These are phyloP conservation scores for Acronicta leporina DNA, from an alignment of 2,888 invertebrate species.

Conservation along the genomic window DNA sequence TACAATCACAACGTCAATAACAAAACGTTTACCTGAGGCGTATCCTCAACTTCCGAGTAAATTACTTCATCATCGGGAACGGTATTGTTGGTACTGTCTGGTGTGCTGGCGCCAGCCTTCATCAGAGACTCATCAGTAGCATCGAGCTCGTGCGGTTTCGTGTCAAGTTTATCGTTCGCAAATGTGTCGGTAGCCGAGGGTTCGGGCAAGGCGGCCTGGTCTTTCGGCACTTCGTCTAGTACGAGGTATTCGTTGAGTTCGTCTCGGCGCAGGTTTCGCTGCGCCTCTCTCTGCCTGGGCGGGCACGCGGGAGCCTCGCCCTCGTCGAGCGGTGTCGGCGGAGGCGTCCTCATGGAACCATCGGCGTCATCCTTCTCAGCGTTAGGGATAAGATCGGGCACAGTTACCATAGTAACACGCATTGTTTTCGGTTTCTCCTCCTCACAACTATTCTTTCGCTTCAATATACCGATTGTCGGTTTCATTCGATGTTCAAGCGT, in stretches of 20 bases:
- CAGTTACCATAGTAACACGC: constrained; percentile 57
- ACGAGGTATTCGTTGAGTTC: constrained; percentile 73
- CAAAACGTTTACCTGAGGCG: constrained; percentile 73
- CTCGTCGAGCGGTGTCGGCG: constrained; percentile 60
- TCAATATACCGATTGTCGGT: constrained; percentile 78
- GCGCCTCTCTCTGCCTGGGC: constrained; percentile 35
- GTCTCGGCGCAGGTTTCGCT: constrained; percentile 61
- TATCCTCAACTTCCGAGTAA: constrained; percentile 80
- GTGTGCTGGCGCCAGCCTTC: constrained; percentile 29
- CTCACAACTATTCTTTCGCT: constrained; percentile 61
- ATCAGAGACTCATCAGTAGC: constrained; percentile 14
- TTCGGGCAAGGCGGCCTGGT: constrained; percentile 75
- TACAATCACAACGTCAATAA: constrained; percentile 2
- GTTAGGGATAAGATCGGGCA: constrained; percentile 69
- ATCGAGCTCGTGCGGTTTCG: constrained; percentile 14
- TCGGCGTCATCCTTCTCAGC: constrained; percentile 52
- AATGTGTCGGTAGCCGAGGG: constrained; percentile 69
- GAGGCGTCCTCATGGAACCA: constrained; percentile 58
- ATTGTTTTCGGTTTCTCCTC: constrained; percentile 62
- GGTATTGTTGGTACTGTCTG: constrained; percentile 34
- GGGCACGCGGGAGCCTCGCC: constrained; percentile 56
- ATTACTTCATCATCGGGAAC: constrained; percentile 71
- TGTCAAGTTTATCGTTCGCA: constrained; percentile 9
- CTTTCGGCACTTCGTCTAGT: constrained; percentile 74
- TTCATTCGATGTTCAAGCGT: constrained; percentile 77